Conservation (phyloP, 2,888 invertebrate genomes). For the Andrena minutula region DNA sequence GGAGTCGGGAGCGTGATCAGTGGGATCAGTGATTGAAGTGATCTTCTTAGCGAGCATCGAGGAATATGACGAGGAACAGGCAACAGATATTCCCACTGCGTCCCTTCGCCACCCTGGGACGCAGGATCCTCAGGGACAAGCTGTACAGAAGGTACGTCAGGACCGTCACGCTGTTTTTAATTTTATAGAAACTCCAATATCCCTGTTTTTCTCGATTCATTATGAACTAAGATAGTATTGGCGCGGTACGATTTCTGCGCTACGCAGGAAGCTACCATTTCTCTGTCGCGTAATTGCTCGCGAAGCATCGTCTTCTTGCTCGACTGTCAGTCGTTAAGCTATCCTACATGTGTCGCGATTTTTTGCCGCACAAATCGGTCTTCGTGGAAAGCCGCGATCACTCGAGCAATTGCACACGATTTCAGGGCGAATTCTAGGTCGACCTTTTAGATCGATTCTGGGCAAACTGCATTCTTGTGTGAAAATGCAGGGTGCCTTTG, state of each 20-base stretch:
- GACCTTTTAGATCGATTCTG: constrained; percentile 8
- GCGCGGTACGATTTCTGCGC: not conserved
- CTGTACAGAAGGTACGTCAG: constrained; percentile 86
- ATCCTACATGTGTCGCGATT: constrained; percentile 22
- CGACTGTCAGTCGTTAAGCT: constrained; percentile 13
- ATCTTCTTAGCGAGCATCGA: constrained; percentile 21
- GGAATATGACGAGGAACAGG: constrained; percentile 84
- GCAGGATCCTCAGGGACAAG: constrained; percentile 86
- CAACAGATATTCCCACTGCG: constrained; percentile 86
- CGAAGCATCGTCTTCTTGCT: constrained; percentile 31
- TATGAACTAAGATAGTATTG: not conserved
- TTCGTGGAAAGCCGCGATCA: constrained; percentile 33
- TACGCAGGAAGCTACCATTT: not conserved
- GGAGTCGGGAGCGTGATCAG: not conserved
- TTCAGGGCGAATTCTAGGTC: constrained; percentile 41
- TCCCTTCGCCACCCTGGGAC: constrained; percentile 86
- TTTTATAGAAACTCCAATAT: too few species aligned
- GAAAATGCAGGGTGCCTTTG: too few species aligned
- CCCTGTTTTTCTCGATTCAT: not conserved
- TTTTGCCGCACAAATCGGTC: constrained; percentile 29
- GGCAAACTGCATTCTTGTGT: too few species aligned
- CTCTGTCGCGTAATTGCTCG: constrained; percentile 24
- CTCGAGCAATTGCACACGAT: constrained; percentile 36
- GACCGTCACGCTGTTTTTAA: not conserved
- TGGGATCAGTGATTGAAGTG: constrained; percentile 5